Conservation (phyloP, 2,797 vertebrate species). For the Aviceda cuculoides region DNA sequence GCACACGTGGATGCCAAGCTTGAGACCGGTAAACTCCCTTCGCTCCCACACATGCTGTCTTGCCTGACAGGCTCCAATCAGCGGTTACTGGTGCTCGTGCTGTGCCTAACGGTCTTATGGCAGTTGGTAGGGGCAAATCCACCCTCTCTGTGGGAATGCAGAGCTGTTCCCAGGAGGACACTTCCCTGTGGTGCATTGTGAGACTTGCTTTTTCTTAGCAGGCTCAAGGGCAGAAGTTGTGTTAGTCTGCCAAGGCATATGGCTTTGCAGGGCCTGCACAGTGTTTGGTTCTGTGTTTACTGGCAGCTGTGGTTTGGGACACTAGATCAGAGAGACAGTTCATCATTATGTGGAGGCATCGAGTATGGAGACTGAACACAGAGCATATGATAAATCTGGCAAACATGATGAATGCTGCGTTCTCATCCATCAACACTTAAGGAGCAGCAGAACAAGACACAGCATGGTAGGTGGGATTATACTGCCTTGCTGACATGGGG, state of each 20-base stretch:
- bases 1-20: not conserved
- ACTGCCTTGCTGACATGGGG: not conserved
- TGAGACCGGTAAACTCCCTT: not conserved
- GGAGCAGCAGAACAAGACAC: not conserved
- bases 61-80: not conserved
- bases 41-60: rapidly evolving
- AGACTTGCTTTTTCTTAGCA: not conserved
- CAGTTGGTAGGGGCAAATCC: not conserved
- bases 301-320: slow-evolving; percentile 19
- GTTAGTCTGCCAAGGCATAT: not conserved
- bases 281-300: not conserved
- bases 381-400: not conserved
- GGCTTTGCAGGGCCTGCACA: not conserved
- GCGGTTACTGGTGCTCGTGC: not conserved
- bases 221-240: not conserved
- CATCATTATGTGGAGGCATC: not conserved
- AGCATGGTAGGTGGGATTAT: not conserved
- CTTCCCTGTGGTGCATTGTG: not conserved
- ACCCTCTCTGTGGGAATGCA: not conserved
- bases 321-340: not conserved
- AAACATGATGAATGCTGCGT: not conserved
- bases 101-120: not conserved
- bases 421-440: not conserved
- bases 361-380: not conserved
- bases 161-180: not conserved